Evolutionary conservation across 2,888 invertebrate genomes (phyloP), one percentile per base, ranked within the genome.

Genomic region (Agonopterix alstromeriana): DNA sequence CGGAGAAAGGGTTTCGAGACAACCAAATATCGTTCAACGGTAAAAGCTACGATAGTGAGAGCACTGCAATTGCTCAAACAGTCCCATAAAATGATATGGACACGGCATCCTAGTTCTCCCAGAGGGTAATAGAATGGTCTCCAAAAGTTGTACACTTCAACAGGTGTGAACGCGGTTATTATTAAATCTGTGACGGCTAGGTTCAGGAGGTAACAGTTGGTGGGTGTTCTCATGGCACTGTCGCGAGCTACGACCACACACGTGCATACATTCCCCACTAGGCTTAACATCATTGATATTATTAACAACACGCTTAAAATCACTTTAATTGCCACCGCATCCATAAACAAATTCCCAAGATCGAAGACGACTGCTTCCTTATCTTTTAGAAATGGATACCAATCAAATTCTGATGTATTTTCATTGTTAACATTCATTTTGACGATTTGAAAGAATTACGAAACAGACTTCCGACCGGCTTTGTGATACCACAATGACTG

Each of bases 1-100:
- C 93, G 91, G 10, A 93, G 80, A 67, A 97, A 95, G 0, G 97
- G 97, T 77, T 94, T 94, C 50, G 94, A 94, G 46, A 96, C 94
- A 4, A 95, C 95, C 10, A 96, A 90, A 73, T 96, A 97, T 38
- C 97, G 91, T 76, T 97, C 97, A 9, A 96, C 91, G 0, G 94
- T 97, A 73, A 97, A 96, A 0, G 96, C 95, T 0, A 95, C 94
- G 55, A 97, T 97, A 1, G 94, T 94, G 27, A 95, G 83, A 0
- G 97, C 94, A 4, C 96, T 95, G 8, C 95, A 94, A 70, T 94
- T 94, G 50, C 94, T 92, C 0, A 94, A 91, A n/a, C 94, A 93
- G 73, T 97, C 96, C 48, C 95, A 94, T 0, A 95, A 90, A 46
- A 96, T 90, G 48, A 93, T 93, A 63, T 92, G 91, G 40, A 94